These are phyloP conservation scores for Gadopsis bispinosus DNA, from an alignment of 2,797 vertebrate species.

Conservation along the genomic window DNA sequence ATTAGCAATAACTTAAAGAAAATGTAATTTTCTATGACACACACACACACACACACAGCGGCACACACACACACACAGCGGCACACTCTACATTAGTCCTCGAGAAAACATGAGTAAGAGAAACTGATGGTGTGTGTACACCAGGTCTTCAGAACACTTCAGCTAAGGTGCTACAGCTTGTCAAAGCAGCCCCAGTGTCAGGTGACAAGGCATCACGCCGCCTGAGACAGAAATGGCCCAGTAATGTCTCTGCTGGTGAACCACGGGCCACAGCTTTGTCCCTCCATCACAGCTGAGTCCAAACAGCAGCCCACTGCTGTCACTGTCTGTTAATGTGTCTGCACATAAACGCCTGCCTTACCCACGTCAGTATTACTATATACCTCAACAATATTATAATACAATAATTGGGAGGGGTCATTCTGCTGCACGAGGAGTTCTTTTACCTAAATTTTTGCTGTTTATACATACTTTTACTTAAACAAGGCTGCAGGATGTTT, in stretches of 20 bases:
- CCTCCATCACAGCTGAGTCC: conserved; percentile 73
- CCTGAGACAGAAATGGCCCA: conserved; percentile 89
- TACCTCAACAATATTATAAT: background rate
- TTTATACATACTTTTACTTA: background rate
- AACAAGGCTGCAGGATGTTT: background rate
- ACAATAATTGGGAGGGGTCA: background rate
- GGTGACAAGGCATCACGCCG: conserved; percentile 85
- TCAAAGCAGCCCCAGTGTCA: conserved; percentile 86
- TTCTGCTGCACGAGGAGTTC: background rate
- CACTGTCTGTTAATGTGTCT: conserved; percentile 68
- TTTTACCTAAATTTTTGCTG: background rate
- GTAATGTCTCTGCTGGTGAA: conserved; percentile 90
- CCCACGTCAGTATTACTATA: conserved; percentile 24
- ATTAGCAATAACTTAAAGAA: background rate
- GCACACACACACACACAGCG: conserved; percentile 1
- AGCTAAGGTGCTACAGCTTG: conserved; percentile 87
- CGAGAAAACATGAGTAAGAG: conserved; percentile 83
- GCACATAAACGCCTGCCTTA: conserved; percentile 67
- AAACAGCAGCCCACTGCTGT: conserved; percentile 75
- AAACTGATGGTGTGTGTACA: conserved; percentile 86
- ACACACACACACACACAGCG: background rate
- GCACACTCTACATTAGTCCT: conserved; percentile 77
- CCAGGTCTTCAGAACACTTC: conserved; percentile 79
- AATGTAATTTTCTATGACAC: conserved; percentile 36
- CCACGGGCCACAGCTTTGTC: conserved; percentile 85